These are phyloP conservation scores for Iguana delicatissima DNA, from an alignment of 2,797 vertebrate genomes.

Conservation along the genomic window DNA sequence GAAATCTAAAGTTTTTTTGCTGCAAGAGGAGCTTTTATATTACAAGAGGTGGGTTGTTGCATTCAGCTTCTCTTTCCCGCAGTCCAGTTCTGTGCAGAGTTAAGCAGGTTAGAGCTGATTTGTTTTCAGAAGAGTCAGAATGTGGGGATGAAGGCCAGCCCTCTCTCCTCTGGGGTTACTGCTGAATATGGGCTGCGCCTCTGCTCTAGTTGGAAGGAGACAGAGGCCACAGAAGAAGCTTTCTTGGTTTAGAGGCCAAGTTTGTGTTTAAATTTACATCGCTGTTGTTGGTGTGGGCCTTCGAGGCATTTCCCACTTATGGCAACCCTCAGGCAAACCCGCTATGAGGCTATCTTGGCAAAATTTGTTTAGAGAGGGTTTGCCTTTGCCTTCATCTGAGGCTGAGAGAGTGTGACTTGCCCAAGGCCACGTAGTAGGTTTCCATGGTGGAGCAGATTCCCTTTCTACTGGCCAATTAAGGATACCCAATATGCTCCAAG, in stretches of 20 bases:
- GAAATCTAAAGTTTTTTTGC: slow-evolving; percentile 95
- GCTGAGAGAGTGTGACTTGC: too few species aligned
- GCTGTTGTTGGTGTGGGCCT: too few species aligned
- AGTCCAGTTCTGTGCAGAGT: neutral
- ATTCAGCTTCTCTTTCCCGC: neutral
- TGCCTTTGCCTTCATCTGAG: too few species aligned
- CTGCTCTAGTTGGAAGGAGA: neutral
- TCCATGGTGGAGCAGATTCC: too few species aligned
- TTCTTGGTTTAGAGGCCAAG: neutral
- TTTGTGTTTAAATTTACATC: neutral
- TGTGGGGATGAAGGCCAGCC: rapidly evolving
- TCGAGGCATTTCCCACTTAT: too few species aligned
- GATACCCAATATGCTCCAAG: too few species aligned
- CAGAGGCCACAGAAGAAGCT: neutral
- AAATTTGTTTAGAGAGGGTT: too few species aligned
- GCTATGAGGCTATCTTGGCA: too few species aligned
- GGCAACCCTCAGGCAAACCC: too few species aligned
- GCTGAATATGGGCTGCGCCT: too few species aligned
- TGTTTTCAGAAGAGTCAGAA: neutral
- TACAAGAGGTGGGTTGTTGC: slow-evolving; percentile 88
- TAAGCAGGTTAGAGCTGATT: neutral
- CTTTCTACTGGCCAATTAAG: too few species aligned
- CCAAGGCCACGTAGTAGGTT: too few species aligned
- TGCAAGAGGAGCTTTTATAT: slow-evolving; percentile 97
- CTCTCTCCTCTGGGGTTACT: neutral